Evolutionary conservation across 2,888 invertebrate genomes (phyloP), one percentile per base, ranked within the genome.

Genomic region (Apodemia mormo): DNA sequence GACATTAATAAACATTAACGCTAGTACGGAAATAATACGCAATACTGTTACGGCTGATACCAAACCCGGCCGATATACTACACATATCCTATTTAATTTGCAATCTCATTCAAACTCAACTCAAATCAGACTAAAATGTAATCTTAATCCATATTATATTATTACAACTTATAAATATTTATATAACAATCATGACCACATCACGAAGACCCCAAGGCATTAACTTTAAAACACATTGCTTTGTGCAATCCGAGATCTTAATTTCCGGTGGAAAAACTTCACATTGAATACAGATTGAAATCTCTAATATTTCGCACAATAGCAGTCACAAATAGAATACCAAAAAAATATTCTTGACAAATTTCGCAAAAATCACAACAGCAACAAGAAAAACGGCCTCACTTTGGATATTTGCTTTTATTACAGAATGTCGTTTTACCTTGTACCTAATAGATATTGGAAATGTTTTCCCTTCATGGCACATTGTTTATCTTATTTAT

Each of bases 201-300:
- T 12, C 5, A 29, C 30, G 30, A 12, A 58, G 4, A 29, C 58
- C 30, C 58, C 22, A 29, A 58, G 12, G 30, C 30, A 58, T 58
- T 58, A 56, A 12, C 58, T 58, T 54, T 30, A 10, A 33, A 30
- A 58, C 33, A 58, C 29, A 8, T 58, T 58, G 58, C 58, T 58
- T 58, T 29, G 58, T 58, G 30, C 58, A 58, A 58, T 58, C 30
- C 30, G 58, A 29, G 29, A 58, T 3, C 29, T 58, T 58, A 58
- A 58, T 58, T 58, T 58, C 58, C 58, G 58, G 30, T 33, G 30
- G 58, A 33, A 58, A 58, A 58, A 58, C 10, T 33, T 58, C 30
- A 58, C 33, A 58, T 58, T 58, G 58, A 30, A 58, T 58, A 58
- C 58, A 58, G 33, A 58, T 58, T 58, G 58, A 33, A 58, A 58